Base-by-base conservation (phyloP, 2,888 invertebrate species). In the Opisthograptis luteolata region DNA sequence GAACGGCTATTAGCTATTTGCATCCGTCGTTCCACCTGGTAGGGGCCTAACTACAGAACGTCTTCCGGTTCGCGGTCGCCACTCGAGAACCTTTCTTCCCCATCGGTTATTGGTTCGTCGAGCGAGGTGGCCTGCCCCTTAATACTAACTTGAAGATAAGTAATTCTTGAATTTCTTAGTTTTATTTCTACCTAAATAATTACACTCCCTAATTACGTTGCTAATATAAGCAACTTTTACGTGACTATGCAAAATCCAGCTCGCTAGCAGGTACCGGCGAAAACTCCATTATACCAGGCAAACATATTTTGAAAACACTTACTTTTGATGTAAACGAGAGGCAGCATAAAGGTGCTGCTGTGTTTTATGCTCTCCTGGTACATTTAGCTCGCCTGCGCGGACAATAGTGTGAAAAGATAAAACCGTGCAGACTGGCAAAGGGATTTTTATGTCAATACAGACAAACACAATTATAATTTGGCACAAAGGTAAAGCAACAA, bases 361-460 rank as follows among this genome's bases (percentile, higher is more conserved):
- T 51, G 37, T 56, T 52, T 58, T 43, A 61, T 58, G 49, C 31
- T 19, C 14, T 42, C 51, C 54, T 53, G 47, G 45, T 55, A 41
- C 34, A 40, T 47, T 55, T 50, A 43, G 39, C 52, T 31, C 39
- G 31, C 6, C 37, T 22, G 15, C 37, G 15, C 20, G 62, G 50
- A 70, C 66, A 67, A 71, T 66, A 69, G 61, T 65, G 57, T 57
- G 53, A 60, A 68, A 48, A 66, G 60, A 68, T 64, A 63, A 68
- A 60, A 60, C 59, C 57, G 53, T 44, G 40, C 39, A 24, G 6
- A 17, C 19, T 15, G 14, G 3, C 25, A 51, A 66, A 64, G 59
- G 59, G 55, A 41, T 53, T 46, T 52, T 62, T 58, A 56, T 58
- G 57, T 44, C 59, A 66, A 60, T 41, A 53, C 50, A 20, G 31